phyloP scores from a whole-genome alignment of 2,888 invertebrate genomes.

The Halictus quadricinctus region DNA sequence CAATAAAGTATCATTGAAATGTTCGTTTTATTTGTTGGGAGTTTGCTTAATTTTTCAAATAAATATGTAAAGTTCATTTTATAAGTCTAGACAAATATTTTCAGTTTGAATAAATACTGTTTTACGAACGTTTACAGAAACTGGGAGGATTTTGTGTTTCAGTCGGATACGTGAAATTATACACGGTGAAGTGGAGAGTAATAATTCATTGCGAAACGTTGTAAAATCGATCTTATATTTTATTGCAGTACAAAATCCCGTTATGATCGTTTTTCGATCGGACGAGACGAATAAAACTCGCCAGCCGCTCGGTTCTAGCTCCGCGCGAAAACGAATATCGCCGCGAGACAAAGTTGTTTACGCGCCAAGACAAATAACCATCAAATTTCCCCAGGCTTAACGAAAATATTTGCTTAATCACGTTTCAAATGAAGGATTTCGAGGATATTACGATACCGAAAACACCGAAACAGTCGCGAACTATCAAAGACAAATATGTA shows the following conservation, averaged over 20 bases:
- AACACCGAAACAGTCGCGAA: not conserved
- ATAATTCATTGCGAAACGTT: not conserved
- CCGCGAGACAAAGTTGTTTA: constrained; percentile 5
- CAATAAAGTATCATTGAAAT: not conserved
- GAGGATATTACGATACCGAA: not conserved
- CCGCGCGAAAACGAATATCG: not conserved
- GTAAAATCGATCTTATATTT: not conserved
- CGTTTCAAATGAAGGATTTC: constrained; percentile 5
- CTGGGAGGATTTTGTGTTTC: not conserved
- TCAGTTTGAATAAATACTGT: not conserved
- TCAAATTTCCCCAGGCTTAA: not conserved
- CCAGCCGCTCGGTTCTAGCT: not conserved
- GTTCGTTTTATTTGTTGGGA: not conserved
- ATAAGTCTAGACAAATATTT: not conserved
- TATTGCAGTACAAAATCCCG: not conserved
- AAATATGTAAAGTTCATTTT: not conserved
- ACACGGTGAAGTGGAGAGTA: not conserved
- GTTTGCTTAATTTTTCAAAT: not conserved
- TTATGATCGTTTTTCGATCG: not conserved
- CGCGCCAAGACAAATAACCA: not conserved
- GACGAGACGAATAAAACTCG: not conserved
- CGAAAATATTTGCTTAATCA: constrained; percentile 5
- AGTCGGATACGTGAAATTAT: not conserved
- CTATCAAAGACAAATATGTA: not conserved
- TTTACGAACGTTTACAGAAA: not conserved